Conservation (phyloP, 2,797 vertebrate species). For the Xiphophorus birchmanni region DNA sequence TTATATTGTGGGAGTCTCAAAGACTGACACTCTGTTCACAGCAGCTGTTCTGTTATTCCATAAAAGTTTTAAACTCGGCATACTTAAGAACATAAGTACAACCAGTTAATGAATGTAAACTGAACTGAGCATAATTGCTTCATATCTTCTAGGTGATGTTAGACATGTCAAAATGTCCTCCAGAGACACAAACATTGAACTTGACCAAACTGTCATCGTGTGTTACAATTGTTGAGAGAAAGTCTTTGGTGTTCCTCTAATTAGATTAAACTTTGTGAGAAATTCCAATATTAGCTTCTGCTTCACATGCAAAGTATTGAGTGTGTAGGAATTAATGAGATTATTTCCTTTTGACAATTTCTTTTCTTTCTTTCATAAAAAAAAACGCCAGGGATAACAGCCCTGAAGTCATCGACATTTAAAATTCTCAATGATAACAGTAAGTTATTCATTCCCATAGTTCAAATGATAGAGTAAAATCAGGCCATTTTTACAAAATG, state of each 20-base stretch:
- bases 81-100: conserved; percentile 10
- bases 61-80: conserved; percentile 8
- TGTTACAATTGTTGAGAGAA: conserved; percentile 34
- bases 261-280: conserved; percentile 33
- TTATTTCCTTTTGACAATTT: conserved; percentile 37
- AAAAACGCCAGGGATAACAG: conserved; percentile 12
- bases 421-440: conserved; percentile 10
- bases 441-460: conserved; percentile 11
- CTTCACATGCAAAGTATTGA: conserved; percentile 29
- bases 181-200: conserved; percentile 20
- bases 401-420: conserved; percentile 10
- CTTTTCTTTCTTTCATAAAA: not conserved
- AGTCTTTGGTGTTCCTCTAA: conserved; percentile 19
- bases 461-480: conserved; percentile 19
- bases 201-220: conserved; percentile 20
- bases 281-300: conserved; percentile 21
- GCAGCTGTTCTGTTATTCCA: conserved; percentile 1
- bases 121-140: conserved; percentile 31
- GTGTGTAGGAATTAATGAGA: conserved; percentile 46
- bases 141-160: conserved; percentile 17
- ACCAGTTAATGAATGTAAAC: conserved; percentile 28
- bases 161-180: conserved; percentile 30
- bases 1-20: not conserved
- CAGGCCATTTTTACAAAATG: conserved; percentile 11
- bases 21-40: conserved; percentile 1